A percentile compares a stretch with the other conserved stretches of the same genome.
These are phyloP conservation scores for Garra rufa DNA, from an alignment of 2,113 vertebrate species.

Conservation along the genomic window DNA sequence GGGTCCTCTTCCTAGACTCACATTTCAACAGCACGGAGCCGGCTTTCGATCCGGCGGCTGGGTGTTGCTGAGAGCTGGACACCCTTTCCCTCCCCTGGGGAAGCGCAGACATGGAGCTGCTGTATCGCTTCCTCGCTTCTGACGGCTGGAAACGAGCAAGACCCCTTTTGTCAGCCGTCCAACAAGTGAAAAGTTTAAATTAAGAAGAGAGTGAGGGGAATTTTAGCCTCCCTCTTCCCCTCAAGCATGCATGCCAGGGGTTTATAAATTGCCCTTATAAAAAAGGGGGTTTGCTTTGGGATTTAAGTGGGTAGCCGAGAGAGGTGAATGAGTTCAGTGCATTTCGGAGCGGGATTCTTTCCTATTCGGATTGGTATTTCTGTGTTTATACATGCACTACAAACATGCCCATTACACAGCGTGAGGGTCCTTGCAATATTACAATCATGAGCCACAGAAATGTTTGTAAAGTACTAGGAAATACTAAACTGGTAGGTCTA, in stretches of 20 bases:
- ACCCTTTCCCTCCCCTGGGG: not conserved
- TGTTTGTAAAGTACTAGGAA: not conserved
- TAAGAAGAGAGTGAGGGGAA: conserved; percentile 46
- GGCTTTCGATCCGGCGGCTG: conserved; percentile 17
- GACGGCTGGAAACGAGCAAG: conserved; percentile 29
- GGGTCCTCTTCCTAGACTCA: conserved; percentile 54
- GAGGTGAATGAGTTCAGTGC: conserved; percentile 62
- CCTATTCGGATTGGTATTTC: conserved; percentile 27
- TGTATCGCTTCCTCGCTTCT: conserved; percentile 36
- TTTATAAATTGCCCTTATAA: conserved; percentile 60
- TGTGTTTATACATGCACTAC: conserved; percentile 23
- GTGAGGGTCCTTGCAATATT: conserved; percentile 3
- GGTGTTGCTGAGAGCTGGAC: conserved; percentile 21
- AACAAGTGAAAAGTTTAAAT: conserved; percentile 52
- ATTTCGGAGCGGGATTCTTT: conserved; percentile 16
- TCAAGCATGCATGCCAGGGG: conserved; percentile 48
- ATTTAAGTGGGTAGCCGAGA: conserved; percentile 47
- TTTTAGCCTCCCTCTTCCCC: conserved; percentile 43
- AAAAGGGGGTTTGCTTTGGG: conserved; percentile 46
- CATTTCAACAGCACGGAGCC: conserved; percentile 16
- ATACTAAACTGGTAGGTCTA: not conserved
- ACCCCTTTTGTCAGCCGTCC: conserved; percentile 41
- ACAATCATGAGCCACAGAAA: not conserved
- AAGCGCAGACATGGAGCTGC: not conserved
- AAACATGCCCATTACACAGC: conserved; percentile 7